Evolutionary conservation across 2,888 invertebrate species (phyloP).

Genomic region (Platycnemis pennipes): DNA sequence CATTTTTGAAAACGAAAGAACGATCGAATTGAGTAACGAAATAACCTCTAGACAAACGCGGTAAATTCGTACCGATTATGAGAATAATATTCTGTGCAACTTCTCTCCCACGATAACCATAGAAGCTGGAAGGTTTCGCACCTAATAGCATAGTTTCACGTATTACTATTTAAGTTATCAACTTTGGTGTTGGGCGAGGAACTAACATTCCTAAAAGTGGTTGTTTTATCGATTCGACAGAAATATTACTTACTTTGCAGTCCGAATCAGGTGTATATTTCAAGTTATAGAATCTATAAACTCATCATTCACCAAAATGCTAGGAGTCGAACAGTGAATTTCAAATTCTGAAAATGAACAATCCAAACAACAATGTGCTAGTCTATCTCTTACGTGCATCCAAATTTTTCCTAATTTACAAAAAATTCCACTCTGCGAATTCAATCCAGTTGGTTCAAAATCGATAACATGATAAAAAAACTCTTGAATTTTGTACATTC

Average conservation of each 20-base stretch:
- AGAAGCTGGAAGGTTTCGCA: no score
- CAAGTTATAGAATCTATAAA: background rate
- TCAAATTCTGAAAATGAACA: background rate
- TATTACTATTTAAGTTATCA: no score
- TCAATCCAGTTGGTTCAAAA: slow-evolving; percentile 28
- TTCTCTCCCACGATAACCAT: background rate
- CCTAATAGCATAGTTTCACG: no score
- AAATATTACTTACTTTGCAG: background rate
- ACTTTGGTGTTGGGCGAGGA: no score
- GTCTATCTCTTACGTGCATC: slow-evolving; percentile 42
- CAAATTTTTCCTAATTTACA: slow-evolving; percentile 41
- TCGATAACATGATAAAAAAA: slow-evolving; percentile 27
- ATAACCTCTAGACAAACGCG: background rate
- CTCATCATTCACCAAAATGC: background rate
- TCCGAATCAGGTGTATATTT: background rate
- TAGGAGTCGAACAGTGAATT: background rate
- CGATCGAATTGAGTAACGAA: background rate
- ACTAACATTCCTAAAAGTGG: background rate
- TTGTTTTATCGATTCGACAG: background rate
- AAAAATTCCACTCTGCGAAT: slow-evolving; percentile 16
- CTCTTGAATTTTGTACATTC: slow-evolving; percentile 60
- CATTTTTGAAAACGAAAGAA: background rate
- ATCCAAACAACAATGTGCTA: slow-evolving; percentile 39
- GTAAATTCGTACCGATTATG: background rate
- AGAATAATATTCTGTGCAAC: background rate